Evolutionary conservation across 2,888 invertebrate species (phyloP), one percentile per base, ranked within the genome.

Genomic region (Idaea straminata): DNA sequence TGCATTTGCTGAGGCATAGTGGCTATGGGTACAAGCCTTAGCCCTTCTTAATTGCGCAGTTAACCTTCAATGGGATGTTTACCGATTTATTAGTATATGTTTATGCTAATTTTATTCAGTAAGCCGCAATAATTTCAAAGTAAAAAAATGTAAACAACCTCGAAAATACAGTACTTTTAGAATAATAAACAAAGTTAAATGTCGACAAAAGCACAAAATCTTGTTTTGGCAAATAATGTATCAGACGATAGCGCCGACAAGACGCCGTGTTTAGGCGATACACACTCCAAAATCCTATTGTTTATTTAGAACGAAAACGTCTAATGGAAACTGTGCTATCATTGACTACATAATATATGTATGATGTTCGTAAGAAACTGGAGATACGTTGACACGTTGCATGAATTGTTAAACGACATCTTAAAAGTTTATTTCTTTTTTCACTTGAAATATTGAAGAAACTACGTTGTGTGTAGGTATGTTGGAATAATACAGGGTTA

Each of bases 261-360:
- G 47, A 47, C 47, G 47, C 47, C 47, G 13, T 62, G 57, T 62
- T 71, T 68, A 68, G 64, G 66, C 66, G 64, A 64, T 66, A 69
- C 69, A 16, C 57, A 65, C 64, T 66, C 68, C 61, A 57, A 61
- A 60, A 64, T 64, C 61, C 62, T 65, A 67, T 76, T 75, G 71
- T 74, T 77, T 73, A 74, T 74, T 73, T 75, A 72, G 70, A 68
- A 66, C 66, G 64, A 62, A 64, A 69, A 69, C 66, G 67, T 69
- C 69, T 77, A 75, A 78, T 76, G 72, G 72, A 73, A 75, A 74
- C 72, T 67, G 59, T 73, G 74, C 74, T 76, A 71, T 69, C 74
- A 73, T 71, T 65, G 63, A 64, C 65, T 75, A 71, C 69, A 73
- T 75, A 73, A 75, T 75, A 10, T 47, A 47, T 47, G 47, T 47